Evolutionary conservation across 92 coral and sea anemone species (phyloP).

Genomic region (Epizoanthus illoricatus): DNA sequence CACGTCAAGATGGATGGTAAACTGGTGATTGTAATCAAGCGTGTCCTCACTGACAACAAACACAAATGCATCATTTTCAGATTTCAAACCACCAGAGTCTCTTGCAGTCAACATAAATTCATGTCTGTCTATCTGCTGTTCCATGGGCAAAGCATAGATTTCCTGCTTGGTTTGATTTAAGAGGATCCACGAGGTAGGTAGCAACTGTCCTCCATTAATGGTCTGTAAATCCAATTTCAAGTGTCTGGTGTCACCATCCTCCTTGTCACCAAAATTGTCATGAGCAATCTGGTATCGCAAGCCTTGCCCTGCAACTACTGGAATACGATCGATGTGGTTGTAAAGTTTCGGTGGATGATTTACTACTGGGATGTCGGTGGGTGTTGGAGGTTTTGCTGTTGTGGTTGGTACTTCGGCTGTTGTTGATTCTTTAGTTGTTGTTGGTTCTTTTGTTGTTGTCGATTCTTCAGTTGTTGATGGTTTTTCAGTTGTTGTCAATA

Average conservation of each 20-base stretch:
- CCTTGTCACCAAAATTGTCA: slow-evolving; percentile 67
- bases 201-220: slow-evolving; percentile 39
- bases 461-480: too few species aligned
- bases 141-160: slow-evolving; percentile 74
- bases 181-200: slow-evolving; percentile 73
- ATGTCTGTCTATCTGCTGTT: slow-evolving; percentile 42
- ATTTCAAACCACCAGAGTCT: slow-evolving; percentile 68
- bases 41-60: slow-evolving; percentile 63
- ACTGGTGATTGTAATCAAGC: slow-evolving; percentile 60
- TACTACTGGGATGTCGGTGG: too few species aligned
- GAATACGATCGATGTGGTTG: slow-evolving; percentile 38
- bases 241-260: slow-evolving; percentile 75
- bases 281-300: slow-evolving; percentile 59
- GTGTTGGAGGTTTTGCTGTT: slow-evolving; percentile 33
- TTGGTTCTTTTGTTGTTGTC: background rate
- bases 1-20: slow-evolving; percentile 58
- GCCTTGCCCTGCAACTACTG: slow-evolving; percentile 52
- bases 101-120: slow-evolving; percentile 66
- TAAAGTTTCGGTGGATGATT: slow-evolving; percentile 54
- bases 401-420: slow-evolving; percentile 30
- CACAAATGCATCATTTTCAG: slow-evolving; percentile 63
- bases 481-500: background rate
- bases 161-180: slow-evolving; percentile 61
- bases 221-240: slow-evolving; percentile 63
- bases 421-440: background rate